Evolutionary conservation across 2,797 vertebrate species (phyloP), one percentile per base, ranked within the genome.

Genomic region (Sebastes reedi): DNA sequence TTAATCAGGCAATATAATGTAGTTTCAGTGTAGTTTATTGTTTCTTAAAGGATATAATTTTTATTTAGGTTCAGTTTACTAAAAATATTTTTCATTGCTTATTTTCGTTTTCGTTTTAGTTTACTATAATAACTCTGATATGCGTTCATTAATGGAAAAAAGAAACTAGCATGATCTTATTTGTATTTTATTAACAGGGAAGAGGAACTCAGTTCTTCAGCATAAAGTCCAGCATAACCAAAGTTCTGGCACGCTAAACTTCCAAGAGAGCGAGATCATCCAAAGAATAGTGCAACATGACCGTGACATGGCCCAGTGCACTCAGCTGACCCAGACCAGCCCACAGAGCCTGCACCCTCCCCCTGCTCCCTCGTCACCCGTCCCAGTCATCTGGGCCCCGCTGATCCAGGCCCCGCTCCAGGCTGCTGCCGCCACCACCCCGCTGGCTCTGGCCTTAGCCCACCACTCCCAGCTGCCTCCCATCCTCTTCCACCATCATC

Each of bases 281-380:
- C 98, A 99, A 96, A 98, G 98, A 95, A 99, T 99, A 3, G 98
- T 99, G 86, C 98, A 98, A 89, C 98, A 99, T 0, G 99, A 99
- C 94, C 96, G 98, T 0, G 98, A 99, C 94, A 99, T 99, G 99
- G 98, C 98, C 8, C 97, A 98, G 62, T 97, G 97, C 3, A 97
- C 97, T 0, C 97, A 97, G 88, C 96, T 97, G 1, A 94, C 96
- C 75, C 97, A 98, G 91, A 95, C 95, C 0, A 95, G 95, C 0
- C 84, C 94, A 0, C 96, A 96, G 87, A 94, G 92, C 0, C 94
- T 96, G 0, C 94, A 92, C 0, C 85, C 92, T 1, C 59, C 86
- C 2, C 85, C 87, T 0, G 90, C 94, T 2, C 93, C 96, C 0
- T 95, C 97, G 0, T 94, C 96, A 0, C 96, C 97, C 69, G 95